Percentiles rank a stretch among this genome's conserved stretches.
Evolutionary conservation across 2,888 invertebrate genomes (phyloP).

Genomic region (Drosophila infuscata): DNA sequence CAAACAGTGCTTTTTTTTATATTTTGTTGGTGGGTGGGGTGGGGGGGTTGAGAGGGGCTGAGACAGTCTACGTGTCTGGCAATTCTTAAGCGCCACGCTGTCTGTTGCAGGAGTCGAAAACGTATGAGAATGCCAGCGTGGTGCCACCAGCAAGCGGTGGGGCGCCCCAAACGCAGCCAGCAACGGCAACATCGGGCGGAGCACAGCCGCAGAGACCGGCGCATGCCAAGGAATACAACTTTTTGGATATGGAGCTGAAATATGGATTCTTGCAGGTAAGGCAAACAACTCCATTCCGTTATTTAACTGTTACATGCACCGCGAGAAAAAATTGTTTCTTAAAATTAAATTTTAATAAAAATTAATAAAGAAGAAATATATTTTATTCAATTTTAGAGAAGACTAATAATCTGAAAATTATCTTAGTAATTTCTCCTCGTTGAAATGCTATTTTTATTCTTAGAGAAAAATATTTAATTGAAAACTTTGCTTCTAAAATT

Average conservation of each 20-base stretch:
- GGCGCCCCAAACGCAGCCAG: conserved; percentile 82
- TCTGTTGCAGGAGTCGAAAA: conserved; percentile 82
- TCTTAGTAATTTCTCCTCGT: neutral
- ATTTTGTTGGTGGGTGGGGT: no score
- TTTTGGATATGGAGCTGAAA: conserved; percentile 96
- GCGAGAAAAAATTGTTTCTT: neutral
- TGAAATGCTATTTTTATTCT: neutral
- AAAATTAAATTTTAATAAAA: neutral
- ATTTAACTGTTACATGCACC: neutral
- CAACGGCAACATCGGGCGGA: conserved; percentile 70
- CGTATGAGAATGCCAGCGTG: conserved; percentile 84
- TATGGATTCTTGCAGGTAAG: conserved; percentile 96
- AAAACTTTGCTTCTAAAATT: neutral
- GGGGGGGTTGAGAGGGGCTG: neutral
- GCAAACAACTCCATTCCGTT: conserved; percentile 22
- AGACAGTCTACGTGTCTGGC: conserved; percentile 22
- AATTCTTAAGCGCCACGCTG: conserved; percentile 26
- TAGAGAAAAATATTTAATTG: neutral
- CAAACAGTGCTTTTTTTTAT: conserved; percentile 32
- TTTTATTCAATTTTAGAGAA: neutral
- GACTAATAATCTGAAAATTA: neutral
- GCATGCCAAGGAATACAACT: conserved; percentile 92
- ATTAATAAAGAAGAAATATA: neutral
- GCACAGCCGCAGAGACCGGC: conserved; percentile 86
- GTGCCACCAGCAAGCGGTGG: conserved; percentile 45